Evolutionary conservation across 2,113 vertebrate species (phyloP), one percentile per base, ranked within the genome.

Genomic region (Pao palembangensis): DNA sequence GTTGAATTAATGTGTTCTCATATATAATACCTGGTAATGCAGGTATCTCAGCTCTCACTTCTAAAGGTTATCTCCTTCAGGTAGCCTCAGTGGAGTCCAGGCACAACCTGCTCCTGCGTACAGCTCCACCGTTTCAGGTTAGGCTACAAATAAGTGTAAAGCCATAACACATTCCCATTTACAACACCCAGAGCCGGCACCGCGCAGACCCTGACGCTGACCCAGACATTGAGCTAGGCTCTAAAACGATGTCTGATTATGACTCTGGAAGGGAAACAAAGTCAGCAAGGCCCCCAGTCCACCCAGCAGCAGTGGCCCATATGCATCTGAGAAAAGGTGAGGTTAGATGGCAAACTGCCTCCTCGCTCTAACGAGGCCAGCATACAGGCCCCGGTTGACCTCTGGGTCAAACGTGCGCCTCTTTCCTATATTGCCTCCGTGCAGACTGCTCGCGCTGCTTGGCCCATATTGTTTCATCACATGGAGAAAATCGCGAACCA

Each of bases 251-350:
- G 60, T 73, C 78, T 70, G 78, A 71, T 84, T 76, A 87, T 81
- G 87, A 76, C 59, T 38, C 60, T 78, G 81, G 73, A 81, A 76
- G 55, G 51, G 51, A 70, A 81, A 80, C 71, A 73, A 69, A 78
- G 73, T 83, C 64, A 66, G 61, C 31, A 70, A 66, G 63, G 58
- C 78, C 51, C 20, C 62, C 54, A 48, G 58, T 72, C 61, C 62
- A 81, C 58, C 63, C 78, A 79, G 51, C 16, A 20, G 78, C 63
- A 43, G 71, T 67, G 61, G 16, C 57, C 61, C 10, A 20, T 47
- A 61, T 77, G 67, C 74, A 63, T 46, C 68, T 55, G 51, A 69
- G 82, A 81, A 68, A 65, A 60, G 52, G 51, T 47, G 31, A 75
- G 51, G 57, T 73, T 72, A 69, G 18, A 66, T 5, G 14, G 55